Evolutionary conservation across 2,113 vertebrate species (phyloP).

Genomic region (Pyxicephalus adspersus): DNA sequence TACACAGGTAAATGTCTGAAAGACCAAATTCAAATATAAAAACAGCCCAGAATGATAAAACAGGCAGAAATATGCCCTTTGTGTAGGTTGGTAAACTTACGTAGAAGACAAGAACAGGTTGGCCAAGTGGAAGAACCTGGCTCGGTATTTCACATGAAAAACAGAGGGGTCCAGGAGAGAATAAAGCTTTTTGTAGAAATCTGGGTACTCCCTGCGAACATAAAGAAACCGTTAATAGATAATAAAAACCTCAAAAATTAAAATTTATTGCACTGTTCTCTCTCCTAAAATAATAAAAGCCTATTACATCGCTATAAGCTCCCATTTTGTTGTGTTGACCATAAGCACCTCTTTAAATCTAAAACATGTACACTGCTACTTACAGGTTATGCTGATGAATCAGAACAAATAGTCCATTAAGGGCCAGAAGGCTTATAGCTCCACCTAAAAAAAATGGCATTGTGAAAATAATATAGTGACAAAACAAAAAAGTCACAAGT

Average conservation of each 20-base stretch:
- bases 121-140: constrained; percentile 88
- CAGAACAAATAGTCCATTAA: constrained; percentile 93
- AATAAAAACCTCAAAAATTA: too few relatives aligned
- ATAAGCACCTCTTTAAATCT: too few relatives aligned
- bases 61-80: background rate
- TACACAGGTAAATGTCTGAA: constrained; percentile 89
- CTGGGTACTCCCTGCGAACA: constrained; percentile 86
- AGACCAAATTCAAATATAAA: background rate
- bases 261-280: too few relatives aligned
- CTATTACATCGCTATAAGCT: too few relatives aligned
- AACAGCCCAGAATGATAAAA: background rate
- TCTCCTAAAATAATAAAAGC: too few relatives aligned
- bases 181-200: constrained; percentile 94
- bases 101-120: constrained; percentile 93
- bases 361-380: constrained; percentile 66
- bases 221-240: background rate
- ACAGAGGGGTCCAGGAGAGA: constrained; percentile 87
- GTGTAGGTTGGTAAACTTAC: constrained; percentile 70
- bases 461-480: background rate
- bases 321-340: too few relatives aligned
- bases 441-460: constrained; percentile 76
- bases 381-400: constrained; percentile 96
- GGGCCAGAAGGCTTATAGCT: constrained; percentile 90
- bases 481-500: background rate
- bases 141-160: constrained; percentile 91